Conservation (phyloP, 2,888 invertebrate species). For the Ganaspis brasiliensis region DNA sequence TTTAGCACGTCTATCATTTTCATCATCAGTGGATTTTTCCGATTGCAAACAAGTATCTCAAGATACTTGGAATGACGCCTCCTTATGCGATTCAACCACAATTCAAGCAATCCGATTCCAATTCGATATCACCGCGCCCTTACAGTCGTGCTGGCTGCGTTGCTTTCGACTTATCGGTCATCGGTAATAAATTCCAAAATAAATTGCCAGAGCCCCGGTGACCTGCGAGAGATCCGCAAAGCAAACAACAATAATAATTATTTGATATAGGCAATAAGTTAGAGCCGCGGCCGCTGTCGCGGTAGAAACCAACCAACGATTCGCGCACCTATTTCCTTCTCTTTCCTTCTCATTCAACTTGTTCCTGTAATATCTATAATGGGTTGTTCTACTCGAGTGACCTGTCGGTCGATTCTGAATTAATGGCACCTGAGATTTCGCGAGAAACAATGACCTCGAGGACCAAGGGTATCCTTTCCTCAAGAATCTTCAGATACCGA, state of each 20-base stretch:
- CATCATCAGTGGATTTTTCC: conserved; percentile 39
- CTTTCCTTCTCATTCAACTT: conserved; percentile 54
- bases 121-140: conserved; percentile 71
- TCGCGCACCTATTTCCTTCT: conserved; percentile 55
- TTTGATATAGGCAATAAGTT: conserved; percentile 78
- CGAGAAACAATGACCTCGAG: conserved; percentile 68
- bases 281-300: conserved; percentile 61
- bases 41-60: conserved; percentile 55
- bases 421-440: conserved; percentile 80
- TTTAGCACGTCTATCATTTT: conserved; percentile 39
- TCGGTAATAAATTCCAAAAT: conserved; percentile 80
- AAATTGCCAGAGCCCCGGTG: conserved; percentile 75
- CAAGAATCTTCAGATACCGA: conserved; percentile 43
- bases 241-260: conserved; percentile 81
- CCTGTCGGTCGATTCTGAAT: conserved; percentile 78
- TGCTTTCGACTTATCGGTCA: conserved; percentile 75
- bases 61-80: conserved; percentile 39
- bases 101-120: conserved; percentile 67
- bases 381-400: conserved; percentile 80
- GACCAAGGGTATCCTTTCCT: conserved; percentile 60
- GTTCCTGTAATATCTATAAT: conserved; percentile 77
- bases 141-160: conserved; percentile 48
- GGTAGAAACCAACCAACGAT: conserved; percentile 45
- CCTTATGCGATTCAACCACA: conserved; percentile 30
- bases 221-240: conserved; percentile 70